A percentile compares a stretch with the other conserved stretches of the same genome.
Conservation (phyloP, 2,113 vertebrate species). For the Colinus virginianus region DNA sequence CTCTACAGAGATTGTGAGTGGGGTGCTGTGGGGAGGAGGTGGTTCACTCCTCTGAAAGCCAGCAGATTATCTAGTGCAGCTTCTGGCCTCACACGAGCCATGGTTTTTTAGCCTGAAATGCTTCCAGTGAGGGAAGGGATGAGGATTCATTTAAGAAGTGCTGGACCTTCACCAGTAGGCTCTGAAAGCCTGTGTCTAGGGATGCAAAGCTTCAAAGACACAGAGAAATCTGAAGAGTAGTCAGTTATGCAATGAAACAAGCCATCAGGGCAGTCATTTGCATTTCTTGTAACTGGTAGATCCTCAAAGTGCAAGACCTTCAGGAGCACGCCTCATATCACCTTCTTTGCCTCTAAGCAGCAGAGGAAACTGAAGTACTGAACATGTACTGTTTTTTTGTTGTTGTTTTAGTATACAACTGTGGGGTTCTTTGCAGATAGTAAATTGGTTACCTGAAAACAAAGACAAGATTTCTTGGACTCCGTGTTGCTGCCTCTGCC, state of each 20-base stretch:
- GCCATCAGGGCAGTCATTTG: background rate
- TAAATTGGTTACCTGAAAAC: background rate
- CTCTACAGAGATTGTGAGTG: background rate
- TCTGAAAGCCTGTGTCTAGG: background rate
- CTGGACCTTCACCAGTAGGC: background rate
- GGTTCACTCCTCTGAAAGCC: background rate
- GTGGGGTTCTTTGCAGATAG: background rate
- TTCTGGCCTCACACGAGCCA: background rate
- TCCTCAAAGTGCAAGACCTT: background rate
- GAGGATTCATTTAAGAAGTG: no score
- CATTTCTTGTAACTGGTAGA: background rate
- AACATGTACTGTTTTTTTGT: background rate
- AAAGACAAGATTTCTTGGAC: background rate
- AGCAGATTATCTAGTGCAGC: background rate
- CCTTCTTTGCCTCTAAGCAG: background rate
- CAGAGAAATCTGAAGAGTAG: background rate
- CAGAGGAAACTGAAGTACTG: background rate
- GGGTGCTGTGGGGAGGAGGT: background rate
- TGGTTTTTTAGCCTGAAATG: background rate
- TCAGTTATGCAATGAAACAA: background rate
- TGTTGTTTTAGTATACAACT: background rate
- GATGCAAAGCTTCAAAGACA: background rate
- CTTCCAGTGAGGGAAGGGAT: background rate
- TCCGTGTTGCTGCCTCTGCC: background rate
- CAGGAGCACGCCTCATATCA: background rate